A percentile compares a stretch with the other conserved stretches of the same genome.
Conservation (phyloP, 2,888 invertebrate species). For the Amphipoea lucens region DNA sequence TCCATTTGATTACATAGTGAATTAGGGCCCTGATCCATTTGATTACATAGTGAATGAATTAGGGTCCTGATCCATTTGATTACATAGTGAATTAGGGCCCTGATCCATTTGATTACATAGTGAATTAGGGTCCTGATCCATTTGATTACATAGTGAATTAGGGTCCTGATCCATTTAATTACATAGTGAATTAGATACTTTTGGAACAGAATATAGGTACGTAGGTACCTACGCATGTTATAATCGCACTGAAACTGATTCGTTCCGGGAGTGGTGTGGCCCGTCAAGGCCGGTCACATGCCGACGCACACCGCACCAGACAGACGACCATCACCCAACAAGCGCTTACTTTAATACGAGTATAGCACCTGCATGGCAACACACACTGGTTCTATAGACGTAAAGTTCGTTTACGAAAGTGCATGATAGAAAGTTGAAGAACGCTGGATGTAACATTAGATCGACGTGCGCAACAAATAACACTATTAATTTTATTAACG, state of each 20-base stretch:
- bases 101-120: too few relatives aligned
- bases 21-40: too few relatives aligned
- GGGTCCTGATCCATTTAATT: neutral
- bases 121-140: neutral
- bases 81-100: neutral
- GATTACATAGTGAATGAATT: too few relatives aligned
- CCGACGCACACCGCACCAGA: conserved; percentile 5
- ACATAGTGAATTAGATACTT: neutral
- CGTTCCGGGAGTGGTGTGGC: conserved; percentile 12
- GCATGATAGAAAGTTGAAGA: neutral
- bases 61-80: neutral
- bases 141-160: neutral
- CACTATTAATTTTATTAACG: neutral
- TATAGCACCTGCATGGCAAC: neutral
- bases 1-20: neutral
- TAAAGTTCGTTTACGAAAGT: conserved; percentile 7
- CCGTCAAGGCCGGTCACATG: conserved; percentile 39
- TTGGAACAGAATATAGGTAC: neutral
- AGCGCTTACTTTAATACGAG: conserved; percentile 5
- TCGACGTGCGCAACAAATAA: conserved; percentile 3
- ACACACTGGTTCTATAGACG: neutral
- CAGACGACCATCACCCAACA: conserved; percentile 11
- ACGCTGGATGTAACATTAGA: conserved; percentile 3
- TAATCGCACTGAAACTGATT: conserved; percentile 15
- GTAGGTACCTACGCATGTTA: neutral